Percentiles rank a stretch among this genome's conserved stretches.
Conservation (phyloP, 1,140 invertebrate genomes). For the Ostrea edulis region DNA sequence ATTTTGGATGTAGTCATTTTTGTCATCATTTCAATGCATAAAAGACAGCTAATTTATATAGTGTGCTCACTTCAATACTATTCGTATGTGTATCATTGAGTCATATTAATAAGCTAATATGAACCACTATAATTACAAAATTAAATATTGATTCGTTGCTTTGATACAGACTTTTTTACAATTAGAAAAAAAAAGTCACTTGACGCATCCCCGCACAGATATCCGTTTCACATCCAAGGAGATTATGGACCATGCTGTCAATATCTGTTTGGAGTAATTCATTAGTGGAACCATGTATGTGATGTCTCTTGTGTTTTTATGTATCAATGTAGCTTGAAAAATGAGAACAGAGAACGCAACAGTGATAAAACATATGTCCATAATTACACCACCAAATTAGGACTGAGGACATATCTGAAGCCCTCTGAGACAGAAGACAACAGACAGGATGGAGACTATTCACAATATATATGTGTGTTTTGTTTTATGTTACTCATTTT, state of each 20-base stretch:
- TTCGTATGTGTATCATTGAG: background rate
- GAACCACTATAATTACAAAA: background rate
- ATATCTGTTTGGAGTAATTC: background rate
- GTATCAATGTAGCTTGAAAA: background rate
- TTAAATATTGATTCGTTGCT: constrained; percentile 16
- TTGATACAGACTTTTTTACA: background rate
- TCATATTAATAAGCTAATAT: background rate
- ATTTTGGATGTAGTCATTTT: too few species aligned
- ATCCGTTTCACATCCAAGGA: background rate
- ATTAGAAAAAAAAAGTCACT: background rate
- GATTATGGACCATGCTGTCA: background rate
- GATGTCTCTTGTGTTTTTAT: background rate
- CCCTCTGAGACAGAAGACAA: background rate
- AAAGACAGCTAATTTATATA: too few species aligned
- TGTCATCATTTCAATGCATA: too few species aligned
- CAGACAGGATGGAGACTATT: background rate
- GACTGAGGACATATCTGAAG: background rate
- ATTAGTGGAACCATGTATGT: background rate
- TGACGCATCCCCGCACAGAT: background rate
- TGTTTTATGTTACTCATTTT: background rate
- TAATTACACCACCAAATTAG: background rate
- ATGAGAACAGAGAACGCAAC: background rate
- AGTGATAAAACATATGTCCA: background rate
- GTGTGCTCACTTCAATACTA: too few species aligned
- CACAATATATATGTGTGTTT: background rate